phyloP scores from a whole-genome alignment of 2,888 invertebrate species.

The Heliconius ethilla region DNA sequence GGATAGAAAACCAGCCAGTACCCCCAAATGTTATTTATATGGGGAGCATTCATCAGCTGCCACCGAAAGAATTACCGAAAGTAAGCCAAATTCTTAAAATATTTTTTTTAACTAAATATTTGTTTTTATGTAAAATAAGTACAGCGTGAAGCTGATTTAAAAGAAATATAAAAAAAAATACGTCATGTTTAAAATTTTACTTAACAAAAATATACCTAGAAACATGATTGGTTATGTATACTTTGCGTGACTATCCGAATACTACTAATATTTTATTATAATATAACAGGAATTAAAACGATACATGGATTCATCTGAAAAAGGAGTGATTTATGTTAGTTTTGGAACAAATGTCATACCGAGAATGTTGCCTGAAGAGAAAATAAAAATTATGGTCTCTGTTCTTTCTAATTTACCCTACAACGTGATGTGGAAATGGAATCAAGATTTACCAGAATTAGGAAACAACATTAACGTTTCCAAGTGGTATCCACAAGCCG shows the following conservation, averaged over 20 bases:
- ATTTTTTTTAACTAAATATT: too few relatives aligned
- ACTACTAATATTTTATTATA: background rate
- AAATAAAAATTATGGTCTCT: slow-evolving; percentile 50
- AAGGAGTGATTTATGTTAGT: slow-evolving; percentile 60
- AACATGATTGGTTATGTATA: background rate
- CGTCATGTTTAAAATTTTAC: too few relatives aligned
- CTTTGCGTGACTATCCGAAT: background rate
- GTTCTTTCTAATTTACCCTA: slow-evolving; percentile 58
- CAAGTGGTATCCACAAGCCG: slow-evolving; percentile 63
- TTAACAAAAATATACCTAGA: too few relatives aligned
- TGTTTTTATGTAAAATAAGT: too few relatives aligned
- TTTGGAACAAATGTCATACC: slow-evolving; percentile 60
- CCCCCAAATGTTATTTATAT: slow-evolving; percentile 66
- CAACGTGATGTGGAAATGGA: slow-evolving; percentile 61
- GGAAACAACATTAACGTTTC: slow-evolving; percentile 54
- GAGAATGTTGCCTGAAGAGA: slow-evolving; percentile 46
- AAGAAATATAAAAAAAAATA: too few relatives aligned
- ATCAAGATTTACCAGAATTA: slow-evolving; percentile 50
- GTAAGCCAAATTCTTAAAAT: slow-evolving; percentile 19
- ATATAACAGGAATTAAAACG: slow-evolving; percentile 54
- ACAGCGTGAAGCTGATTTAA: too few relatives aligned
- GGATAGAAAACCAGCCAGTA: slow-evolving; percentile 61
- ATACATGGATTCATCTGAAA: slow-evolving; percentile 55
- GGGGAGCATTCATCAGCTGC: slow-evolving; percentile 66
- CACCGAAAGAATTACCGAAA: slow-evolving; percentile 59